Conservation (phyloP, 2,113 vertebrate genomes). For the Mirza zaza region DNA sequence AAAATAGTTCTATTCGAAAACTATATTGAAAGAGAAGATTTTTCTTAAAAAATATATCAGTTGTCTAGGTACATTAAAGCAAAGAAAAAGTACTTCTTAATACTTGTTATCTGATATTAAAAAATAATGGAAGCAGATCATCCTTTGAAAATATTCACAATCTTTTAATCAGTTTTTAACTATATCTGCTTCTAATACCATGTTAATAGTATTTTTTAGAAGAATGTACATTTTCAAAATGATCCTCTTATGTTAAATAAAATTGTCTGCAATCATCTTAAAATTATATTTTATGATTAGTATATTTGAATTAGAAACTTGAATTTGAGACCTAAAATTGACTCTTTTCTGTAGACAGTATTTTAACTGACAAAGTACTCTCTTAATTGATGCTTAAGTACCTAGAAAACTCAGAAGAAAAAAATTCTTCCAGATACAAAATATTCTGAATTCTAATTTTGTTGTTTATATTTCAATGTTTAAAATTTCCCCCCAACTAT, state of each 20-base stretch:
- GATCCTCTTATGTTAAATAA: neutral
- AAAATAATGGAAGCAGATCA: neutral
- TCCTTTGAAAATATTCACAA: neutral
- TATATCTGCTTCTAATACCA: neutral
- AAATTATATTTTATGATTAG: neutral
- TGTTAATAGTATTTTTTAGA: neutral
- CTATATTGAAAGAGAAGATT: neutral
- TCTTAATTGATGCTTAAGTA: neutral
- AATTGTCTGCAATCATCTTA: neutral
- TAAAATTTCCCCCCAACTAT: neutral
- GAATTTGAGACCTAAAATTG: neutral
- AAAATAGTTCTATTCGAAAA: neutral
- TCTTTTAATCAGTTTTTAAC: neutral
- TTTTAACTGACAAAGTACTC: neutral
- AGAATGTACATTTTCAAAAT: neutral
- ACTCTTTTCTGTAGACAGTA: neutral
- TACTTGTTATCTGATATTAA: neutral
- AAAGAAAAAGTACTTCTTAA: neutral
- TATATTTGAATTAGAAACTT: neutral
- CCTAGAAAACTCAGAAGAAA: neutral
- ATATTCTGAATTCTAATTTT: neutral
- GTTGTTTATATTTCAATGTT: neutral
- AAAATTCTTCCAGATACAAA: neutral
- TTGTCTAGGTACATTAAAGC: neutral
- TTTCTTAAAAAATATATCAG: neutral